Base-by-base conservation (phyloP, 2,888 invertebrate genomes). In the Dynastes maya region DNA sequence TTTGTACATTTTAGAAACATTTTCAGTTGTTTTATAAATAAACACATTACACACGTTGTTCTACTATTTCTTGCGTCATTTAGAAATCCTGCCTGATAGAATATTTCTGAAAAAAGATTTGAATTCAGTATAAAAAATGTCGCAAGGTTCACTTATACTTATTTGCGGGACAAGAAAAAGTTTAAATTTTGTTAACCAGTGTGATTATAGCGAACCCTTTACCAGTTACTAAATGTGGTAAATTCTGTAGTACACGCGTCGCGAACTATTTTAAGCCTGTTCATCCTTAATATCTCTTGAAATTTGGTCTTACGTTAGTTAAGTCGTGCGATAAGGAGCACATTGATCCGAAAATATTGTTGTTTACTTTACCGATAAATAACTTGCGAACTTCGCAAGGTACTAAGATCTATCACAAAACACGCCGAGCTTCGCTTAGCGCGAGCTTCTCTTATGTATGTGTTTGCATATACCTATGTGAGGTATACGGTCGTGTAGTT, bases 281-380 rank as follows among this genome's bases (percentile, higher is more conserved):
- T 9, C 16, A 16, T n/a, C 16, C 53, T 16, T 13, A 53, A 16
- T 27, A 27, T 32, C 8, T 13, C 2, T n/a, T 29, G 8, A 65
- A 65, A 37, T 37, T 32, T 8, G n/a, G 6, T 63, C 29, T 11
- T 2, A 2, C 16, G 5, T 16, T 16, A n/a, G 22, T 37, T 65
- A 8, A 8, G 37, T 40, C n/a, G n/a, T 45, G 16, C 9, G 40
- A 67, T 67, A 45, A 58, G 22, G 8, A 45, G 65, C 40, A 67
- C 40, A 45, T 67, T 67, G 65, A 67, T 67, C 45, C 65, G 40
- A 67, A 45, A 67, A 45, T 67, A 67, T 67, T 67, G 40, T 67
- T 67, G 65, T 67, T 67, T 67, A 45, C 65, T 9, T 67, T 67
- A 45, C 40, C 22, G 65, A 37, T 67, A 40, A 67, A 16, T n/a